Conservation (phyloP, 1,140 invertebrate genomes). For the Rhyacophila brunnea region DNA sequence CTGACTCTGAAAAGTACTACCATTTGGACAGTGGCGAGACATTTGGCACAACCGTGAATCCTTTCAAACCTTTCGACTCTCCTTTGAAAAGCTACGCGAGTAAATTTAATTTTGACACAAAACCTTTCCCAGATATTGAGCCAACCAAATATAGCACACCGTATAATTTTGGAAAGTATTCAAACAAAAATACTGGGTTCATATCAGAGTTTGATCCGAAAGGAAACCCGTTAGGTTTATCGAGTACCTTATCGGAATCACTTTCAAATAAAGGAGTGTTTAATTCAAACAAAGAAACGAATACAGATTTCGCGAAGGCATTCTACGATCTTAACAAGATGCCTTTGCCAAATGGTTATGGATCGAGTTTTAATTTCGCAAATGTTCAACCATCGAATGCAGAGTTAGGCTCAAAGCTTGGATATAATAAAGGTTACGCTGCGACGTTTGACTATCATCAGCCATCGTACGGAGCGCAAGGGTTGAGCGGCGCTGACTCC, state of each 20-base stretch:
- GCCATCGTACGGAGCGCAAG: not conserved
- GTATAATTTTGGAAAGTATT: slow-evolving; percentile 2
- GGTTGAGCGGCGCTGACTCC: not conserved
- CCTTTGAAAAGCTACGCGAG: slow-evolving; percentile 20
- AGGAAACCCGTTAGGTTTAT: slow-evolving; percentile 15
- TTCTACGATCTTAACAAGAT: slow-evolving; percentile 21
- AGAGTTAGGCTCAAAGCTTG: not conserved
- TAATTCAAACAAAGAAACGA: not conserved
- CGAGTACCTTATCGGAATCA: not conserved
- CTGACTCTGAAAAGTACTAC: not conserved
- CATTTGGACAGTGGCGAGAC: not conserved
- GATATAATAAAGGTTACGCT: not conserved
- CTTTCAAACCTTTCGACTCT: not conserved
- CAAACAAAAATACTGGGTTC: slow-evolving; percentile 17
- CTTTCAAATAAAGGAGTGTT: not conserved
- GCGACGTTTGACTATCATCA: not conserved
- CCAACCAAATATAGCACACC: slow-evolving; percentile 12
- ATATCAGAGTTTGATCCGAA: slow-evolving; percentile 24
- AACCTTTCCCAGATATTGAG: slow-evolving; percentile 3
- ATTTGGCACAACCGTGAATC: not conserved
- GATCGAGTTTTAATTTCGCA: not conserved
- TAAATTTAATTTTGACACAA: slow-evolving; percentile 20
- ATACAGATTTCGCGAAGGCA: slow-evolving; percentile 3
- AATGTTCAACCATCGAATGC: not conserved
- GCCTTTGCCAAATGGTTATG: not conserved